Evolutionary conservation across 2,797 vertebrate species (phyloP).

Genomic region (Rhabdophis nuchalis): DNA sequence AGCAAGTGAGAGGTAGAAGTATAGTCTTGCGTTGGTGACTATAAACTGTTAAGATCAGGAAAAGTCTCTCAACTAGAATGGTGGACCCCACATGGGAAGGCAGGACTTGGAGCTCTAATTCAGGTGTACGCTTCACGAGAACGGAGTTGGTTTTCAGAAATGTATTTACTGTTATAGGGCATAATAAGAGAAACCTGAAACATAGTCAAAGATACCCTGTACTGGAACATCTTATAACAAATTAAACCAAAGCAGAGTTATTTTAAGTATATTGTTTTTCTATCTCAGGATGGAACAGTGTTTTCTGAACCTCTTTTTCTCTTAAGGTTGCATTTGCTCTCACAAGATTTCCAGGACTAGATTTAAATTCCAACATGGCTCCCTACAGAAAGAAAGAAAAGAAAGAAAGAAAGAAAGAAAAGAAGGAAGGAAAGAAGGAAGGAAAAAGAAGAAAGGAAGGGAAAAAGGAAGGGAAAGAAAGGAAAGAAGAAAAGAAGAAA

Average conservation of each 20-base stretch:
- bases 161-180: not conserved
- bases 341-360: not conserved
- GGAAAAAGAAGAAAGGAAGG: not conserved
- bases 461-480: not conserved
- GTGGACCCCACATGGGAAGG: not conserved
- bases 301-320: not conserved
- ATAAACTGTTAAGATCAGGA: not conserved
- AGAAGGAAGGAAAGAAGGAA: too few relatives aligned
- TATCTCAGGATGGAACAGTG: not conserved
- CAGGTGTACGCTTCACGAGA: not conserved
- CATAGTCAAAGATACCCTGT: not conserved
- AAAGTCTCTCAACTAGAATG: not conserved
- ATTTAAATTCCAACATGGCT: not conserved
- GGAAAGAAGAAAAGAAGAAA: not conserved
- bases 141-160: not conserved
- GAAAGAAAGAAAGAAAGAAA: too few relatives aligned
- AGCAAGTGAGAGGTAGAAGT: not conserved
- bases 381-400: not conserved
- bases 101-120: not conserved
- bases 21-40: not conserved
- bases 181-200: not conserved
- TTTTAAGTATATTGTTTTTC: not conserved
- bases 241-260: not conserved
- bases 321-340: not conserved
- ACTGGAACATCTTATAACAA: not conserved